Percentiles rank a stretch among this genome's conserved stretches.
Evolutionary conservation across 35 echinoderm and acorn worm species (phyloP).

Genomic region (Heliocidaris tuberculata): DNA sequence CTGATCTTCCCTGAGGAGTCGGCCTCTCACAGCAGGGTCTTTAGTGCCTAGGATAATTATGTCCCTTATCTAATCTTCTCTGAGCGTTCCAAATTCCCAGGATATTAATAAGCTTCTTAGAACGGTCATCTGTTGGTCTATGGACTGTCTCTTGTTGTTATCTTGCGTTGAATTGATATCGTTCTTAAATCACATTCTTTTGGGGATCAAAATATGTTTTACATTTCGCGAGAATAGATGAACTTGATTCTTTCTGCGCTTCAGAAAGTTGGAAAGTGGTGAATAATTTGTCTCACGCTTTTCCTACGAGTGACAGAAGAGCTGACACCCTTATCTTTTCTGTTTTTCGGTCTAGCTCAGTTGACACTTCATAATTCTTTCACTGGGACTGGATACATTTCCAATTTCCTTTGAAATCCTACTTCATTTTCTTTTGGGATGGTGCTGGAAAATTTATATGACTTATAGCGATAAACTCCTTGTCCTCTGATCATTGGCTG

Average conservation of each 20-base stretch:
- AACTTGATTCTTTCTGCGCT: background rate
- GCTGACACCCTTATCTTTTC: background rate
- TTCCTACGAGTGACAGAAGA: background rate
- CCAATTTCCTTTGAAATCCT: background rate
- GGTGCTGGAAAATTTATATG: background rate
- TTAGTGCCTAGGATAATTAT: background rate
- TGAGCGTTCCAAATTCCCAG: constrained; percentile 24
- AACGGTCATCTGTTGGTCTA: background rate
- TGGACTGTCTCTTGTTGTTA: too few species aligned
- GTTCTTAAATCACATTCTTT: constrained; percentile 30
- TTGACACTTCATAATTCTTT: too few species aligned
- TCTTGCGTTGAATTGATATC: constrained; percentile 24
- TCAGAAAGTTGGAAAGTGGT: background rate
- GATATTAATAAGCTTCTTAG: background rate
- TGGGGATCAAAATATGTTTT: constrained; percentile 19
- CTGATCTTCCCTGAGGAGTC: too few species aligned
- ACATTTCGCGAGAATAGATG: background rate
- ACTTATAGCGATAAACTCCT: background rate
- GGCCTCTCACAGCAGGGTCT: background rate
- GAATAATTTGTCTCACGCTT: background rate
- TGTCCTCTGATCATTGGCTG: too few species aligned
- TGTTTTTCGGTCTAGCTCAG: background rate
- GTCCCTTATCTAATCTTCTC: background rate
- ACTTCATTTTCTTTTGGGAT: background rate
- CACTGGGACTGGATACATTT: background rate